phyloP scores from a whole-genome alignment of 2,113 vertebrate species.

The Psophia crepitans region DNA sequence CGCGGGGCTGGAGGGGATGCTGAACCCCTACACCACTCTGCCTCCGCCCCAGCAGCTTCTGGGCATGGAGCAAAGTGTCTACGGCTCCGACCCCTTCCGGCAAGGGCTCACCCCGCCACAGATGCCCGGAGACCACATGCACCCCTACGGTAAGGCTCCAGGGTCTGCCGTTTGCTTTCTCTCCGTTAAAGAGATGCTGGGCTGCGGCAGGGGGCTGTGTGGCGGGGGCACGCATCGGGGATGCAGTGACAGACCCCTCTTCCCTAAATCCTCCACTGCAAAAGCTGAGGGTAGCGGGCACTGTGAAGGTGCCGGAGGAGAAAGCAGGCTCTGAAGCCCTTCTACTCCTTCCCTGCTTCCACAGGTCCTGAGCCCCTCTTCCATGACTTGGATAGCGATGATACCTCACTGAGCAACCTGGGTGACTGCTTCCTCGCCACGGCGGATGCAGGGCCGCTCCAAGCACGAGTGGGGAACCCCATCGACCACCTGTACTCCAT shows the following conservation, averaged over 20 bases:
- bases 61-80: conserved; percentile 84
- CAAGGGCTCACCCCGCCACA: conserved; percentile 96
- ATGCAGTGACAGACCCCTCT: accelerated
- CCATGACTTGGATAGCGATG: conserved; percentile 82
- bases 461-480: conserved; percentile 85
- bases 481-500: conserved; percentile 97
- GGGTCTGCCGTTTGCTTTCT: background rate
- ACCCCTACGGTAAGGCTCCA: conserved; percentile 87
- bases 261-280: background rate
- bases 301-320: background rate
- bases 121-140: conserved; percentile 98
- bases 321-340: background rate
- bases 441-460: conserved; percentile 78
- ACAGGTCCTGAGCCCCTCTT: conserved; percentile 88
- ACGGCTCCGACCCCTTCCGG: conserved; percentile 87
- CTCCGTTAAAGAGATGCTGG: background rate
- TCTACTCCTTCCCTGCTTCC: background rate
- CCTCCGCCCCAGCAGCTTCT: conserved; percentile 83
- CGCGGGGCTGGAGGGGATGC: conserved; percentile 79
- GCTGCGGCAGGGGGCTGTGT: no score
- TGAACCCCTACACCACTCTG: conserved; percentile 81
- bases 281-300: background rate
- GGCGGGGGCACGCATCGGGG: accelerated
- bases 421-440: conserved; percentile 84
- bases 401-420: conserved; percentile 84